Evolutionary conservation across 2,888 invertebrate genomes (phyloP).

Genomic region (Apodemia mormo): DNA sequence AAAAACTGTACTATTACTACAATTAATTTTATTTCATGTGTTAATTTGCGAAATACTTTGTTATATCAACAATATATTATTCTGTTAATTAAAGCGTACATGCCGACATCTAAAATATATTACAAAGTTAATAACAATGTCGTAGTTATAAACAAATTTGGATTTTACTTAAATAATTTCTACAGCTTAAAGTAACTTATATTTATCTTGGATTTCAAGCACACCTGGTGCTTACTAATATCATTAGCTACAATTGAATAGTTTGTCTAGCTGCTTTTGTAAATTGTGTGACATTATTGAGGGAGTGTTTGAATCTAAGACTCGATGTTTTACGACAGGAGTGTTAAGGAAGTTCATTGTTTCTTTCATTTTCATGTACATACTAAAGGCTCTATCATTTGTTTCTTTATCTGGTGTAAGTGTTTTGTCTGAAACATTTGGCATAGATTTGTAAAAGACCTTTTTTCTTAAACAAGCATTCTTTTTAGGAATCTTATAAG

Average conservation of each 20-base stretch:
- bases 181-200: not conserved
- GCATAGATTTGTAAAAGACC: slow-evolving; percentile 58
- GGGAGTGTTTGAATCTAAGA: slow-evolving; percentile 54
- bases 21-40: not conserved
- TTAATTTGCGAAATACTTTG: not conserved
- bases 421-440: slow-evolving; percentile 49
- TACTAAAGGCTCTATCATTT: slow-evolving; percentile 52
- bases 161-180: slow-evolving; percentile 6
- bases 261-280: slow-evolving; percentile 64
- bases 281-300: slow-evolving; percentile 63
- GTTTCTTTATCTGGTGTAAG: slow-evolving; percentile 51
- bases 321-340: slow-evolving; percentile 50
- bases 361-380: slow-evolving; percentile 70
- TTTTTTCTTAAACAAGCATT: slow-evolving; percentile 58
- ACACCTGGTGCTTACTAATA: not conserved
- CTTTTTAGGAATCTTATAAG: slow-evolving; percentile 68
- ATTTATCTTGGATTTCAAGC: not conserved
- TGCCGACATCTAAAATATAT: slow-evolving; percentile 2
- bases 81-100: not conserved
- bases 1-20: not conserved
- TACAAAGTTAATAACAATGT: not conserved
- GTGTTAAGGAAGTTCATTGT: slow-evolving; percentile 66
- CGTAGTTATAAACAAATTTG: not conserved
- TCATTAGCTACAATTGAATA: slow-evolving; percentile 54
- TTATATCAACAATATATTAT: not conserved